Percentiles rank a stretch among this genome's conserved stretches.
phyloP scores from a whole-genome alignment of 53 echinoderm and acorn worm species.

The Echinometra lucunter region DNA sequence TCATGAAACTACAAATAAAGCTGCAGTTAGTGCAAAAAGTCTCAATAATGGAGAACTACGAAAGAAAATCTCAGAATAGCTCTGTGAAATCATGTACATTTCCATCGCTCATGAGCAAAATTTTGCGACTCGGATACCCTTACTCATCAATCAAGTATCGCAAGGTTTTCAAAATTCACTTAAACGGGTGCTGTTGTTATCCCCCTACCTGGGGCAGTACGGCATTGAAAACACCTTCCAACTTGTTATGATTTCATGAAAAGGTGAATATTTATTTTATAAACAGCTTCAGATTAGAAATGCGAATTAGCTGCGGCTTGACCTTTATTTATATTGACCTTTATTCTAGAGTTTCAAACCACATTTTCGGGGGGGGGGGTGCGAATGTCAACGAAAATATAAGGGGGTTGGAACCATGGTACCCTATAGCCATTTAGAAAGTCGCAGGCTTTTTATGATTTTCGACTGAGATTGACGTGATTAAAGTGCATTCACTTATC shows the following conservation, averaged over 20 bases:
- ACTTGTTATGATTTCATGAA: constrained; percentile 65
- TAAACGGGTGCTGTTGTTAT: constrained; percentile 35
- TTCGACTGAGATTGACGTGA: constrained; percentile 30
- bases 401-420: neutral
- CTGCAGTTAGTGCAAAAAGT: neutral
- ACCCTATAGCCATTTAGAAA: constrained; percentile 35
- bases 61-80: neutral
- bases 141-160: constrained; percentile 38
- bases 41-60: neutral
- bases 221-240: constrained; percentile 61
- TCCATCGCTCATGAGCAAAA: neutral
- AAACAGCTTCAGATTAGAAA: constrained; percentile 72
- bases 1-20: neutral
- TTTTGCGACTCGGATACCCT: neutral
- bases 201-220: constrained; percentile 7
- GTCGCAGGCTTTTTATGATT: constrained; percentile 2
- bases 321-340: constrained; percentile 68
- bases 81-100: neutral
- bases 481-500: constrained; percentile 61
- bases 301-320: constrained; percentile 59
- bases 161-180: constrained; percentile 66
- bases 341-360: constrained; percentile 68
- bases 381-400: constrained; percentile 47
- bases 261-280: constrained; percentile 66
- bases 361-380: constrained; percentile 4